Percentiles rank a stretch among this genome's conserved stretches.
Evolutionary conservation across 2,113 vertebrate species (phyloP).

Genomic region (Sardina pilchardus): DNA sequence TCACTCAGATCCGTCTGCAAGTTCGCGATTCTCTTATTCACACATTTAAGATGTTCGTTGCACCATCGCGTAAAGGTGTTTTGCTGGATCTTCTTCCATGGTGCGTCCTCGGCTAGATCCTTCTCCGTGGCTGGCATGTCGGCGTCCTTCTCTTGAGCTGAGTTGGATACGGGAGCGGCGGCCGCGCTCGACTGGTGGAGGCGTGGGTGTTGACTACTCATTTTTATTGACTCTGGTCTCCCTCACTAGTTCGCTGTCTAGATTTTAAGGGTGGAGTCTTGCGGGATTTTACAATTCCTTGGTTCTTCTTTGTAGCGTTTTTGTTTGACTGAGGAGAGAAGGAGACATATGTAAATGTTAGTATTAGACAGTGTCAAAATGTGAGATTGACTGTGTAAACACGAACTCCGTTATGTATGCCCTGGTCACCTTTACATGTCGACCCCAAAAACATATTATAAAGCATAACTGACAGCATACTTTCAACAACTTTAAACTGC

Average conservation of each 20-base stretch:
- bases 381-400: neutral
- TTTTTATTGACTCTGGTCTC: slow-evolving; percentile 77
- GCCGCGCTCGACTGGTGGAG: slow-evolving; percentile 73
- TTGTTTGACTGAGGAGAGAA: slow-evolving; percentile 45
- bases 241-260: slow-evolving; percentile 69
- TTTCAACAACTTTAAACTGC: neutral
- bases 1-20: slow-evolving; percentile 82
- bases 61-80: slow-evolving; percentile 85
- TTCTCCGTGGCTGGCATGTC: slow-evolving; percentile 86
- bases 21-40: slow-evolving; percentile 81
- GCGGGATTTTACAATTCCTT: slow-evolving; percentile 53
- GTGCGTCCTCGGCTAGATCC: slow-evolving; percentile 83
- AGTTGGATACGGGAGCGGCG: slow-evolving; percentile 74
- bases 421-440: neutral
- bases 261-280: slow-evolving; percentile 72
- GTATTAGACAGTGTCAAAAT: neutral
- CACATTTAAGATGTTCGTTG: slow-evolving; percentile 83
- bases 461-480: neutral
- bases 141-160: slow-evolving; percentile 75
- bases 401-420: neutral
- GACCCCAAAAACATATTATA: neutral
- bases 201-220: slow-evolving; percentile 81
- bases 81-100: slow-evolving; percentile 86
- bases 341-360: slow-evolving; percentile 32
- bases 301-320: slow-evolving; percentile 41